Evolutionary conservation across 2,113 vertebrate species (phyloP), one percentile per base, ranked within the genome.

Genomic region (Arvicanthis niloticus): DNA sequence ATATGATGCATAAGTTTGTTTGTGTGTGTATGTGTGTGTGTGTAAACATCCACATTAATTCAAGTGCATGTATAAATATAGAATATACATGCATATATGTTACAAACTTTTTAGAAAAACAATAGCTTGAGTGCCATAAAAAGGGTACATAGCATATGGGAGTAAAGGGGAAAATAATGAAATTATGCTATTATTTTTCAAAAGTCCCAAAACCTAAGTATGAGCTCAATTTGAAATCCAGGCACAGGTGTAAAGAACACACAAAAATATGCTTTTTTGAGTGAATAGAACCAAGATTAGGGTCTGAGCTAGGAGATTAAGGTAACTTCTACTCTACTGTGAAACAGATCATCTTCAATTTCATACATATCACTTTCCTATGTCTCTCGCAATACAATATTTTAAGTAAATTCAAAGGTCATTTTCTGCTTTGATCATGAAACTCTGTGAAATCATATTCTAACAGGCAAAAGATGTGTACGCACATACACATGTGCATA

Each of bases 71-170:
- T 62, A 8, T 62, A 60, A 21, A 10, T 65, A 29, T 11, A 51
- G 51, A 51, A 10, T 29, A 65, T 65, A 10, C 11, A 62, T 62
- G 6, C 2, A 62, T 62, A 22, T 2, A 62, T 56, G 2, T 56
- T 7, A 45, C 42, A 58, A 62, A 22, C 29, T 2, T 65, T 11
- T 60, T 22, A 60, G 62, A 65, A 65, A 65, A 26, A 65, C 9
- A 65, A 80, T 1, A 53, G 37, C 19, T 37, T 53, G 17, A 34
- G 53, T 34, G 31, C 8, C 37, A 37, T 21, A 31, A 21, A 51
- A 16, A 16, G 7, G 1, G 26, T 65, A 9, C 1, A 6, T 5
- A 37, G 9, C 29, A 9, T 10, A 13, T 5, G 21, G 31, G 7
- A 78, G 29, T 15, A 51, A 51, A 29, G 3, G 16, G 29, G 16